Evolutionary conservation across 2,113 vertebrate genomes (phyloP), one percentile per base, ranked within the genome.

Genomic region (Pelobates fuscus): DNA sequence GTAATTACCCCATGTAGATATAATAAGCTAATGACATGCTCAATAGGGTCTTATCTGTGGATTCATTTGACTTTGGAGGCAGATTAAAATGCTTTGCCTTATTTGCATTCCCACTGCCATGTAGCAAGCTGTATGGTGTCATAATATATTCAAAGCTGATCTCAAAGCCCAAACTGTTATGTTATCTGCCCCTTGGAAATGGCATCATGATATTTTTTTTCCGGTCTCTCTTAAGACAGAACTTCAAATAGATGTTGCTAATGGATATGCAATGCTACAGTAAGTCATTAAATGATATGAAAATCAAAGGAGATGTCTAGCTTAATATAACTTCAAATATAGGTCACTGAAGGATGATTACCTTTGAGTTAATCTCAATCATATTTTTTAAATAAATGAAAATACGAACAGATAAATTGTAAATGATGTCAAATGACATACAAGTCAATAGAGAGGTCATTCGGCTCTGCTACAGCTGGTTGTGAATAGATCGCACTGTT

Each of bases 251-350:
- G 44, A 49, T 49, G 12, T 2, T 5, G 15, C 15, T 49, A 49
- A 17, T 49, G 44, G 44, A 49, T 49, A 49, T 49, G 15, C 44
- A 49, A 49, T 14, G 10, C 44, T 12, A 49, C 44, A 49, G 12
- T 49, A 49, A 49, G 44, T 49, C 44, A 49, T 49, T 49, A 49
- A 49, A 49, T 49, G 44, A 49, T 49, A 49, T 49, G 44, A 14
- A 49, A 15, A 49, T 49, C 12, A 18, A 49, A 49, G 44, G 12
- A 49, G 44, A 49, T 49, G 44, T 4, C 44, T 17, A 12, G 44
- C 44, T 49, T 15, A 49, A 49, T 49, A 49, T 17, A 3, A 49
- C 44, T 49, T 49, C 3, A 18, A 49, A 49, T 49, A 49, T 2
- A 49, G 15, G 44, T 49, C 44, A 37, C 32, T 10, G 5, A 49